Evolutionary conservation across 2,113 vertebrate genomes (phyloP), one percentile per base, ranked within the genome.

Genomic region (Cygnus atratus): DNA sequence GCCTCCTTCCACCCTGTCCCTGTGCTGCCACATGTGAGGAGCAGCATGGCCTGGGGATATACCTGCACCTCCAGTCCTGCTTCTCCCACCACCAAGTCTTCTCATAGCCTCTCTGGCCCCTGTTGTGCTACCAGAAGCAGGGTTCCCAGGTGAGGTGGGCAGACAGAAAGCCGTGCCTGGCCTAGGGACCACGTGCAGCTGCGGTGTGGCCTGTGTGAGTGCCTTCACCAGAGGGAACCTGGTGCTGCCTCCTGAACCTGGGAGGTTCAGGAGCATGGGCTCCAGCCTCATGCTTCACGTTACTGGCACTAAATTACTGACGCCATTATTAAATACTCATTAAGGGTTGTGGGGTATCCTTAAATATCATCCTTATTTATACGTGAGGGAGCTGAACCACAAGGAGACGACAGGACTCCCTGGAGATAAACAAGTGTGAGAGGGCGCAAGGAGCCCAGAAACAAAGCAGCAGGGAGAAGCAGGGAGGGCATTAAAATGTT

Each of bases 11-110:
- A 4, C 31, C 12, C 76, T 5, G 15, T 25, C 46, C 62, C 26
- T 29, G 33, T 9, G 37, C 43, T 41, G 31, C 3, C 3, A 20
- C 3, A 33, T 2, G 1, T 18, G 46, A 50, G 46, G 24, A 44
- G 24, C 39, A 9, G 17, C 0, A 0, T 58, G 85, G 54, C 37
- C 44, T 58, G 16, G 3, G 57, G 54, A 58, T 43, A 10, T 19
- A 73, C 80, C 71, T 28, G 13, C 5, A 11, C 29, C 59, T 48
- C 70, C 14, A 8, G 46, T 21, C 3, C 1, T 2, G 0, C 28
- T 77, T 63, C 21, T 68, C 29, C 10, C 0, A 1, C 55, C 4
- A 26, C 31, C 0, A 1, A 24, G 11, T 72, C 75, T 55, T 66
- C 65, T 68, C 39, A 3, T 26, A 52, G 50, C 50, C 50, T 52